A percentile compares a stretch with the other conserved stretches of the same genome.
Conservation (phyloP, 2,797 vertebrate species). For the Geotrypetes seraphini region DNA sequence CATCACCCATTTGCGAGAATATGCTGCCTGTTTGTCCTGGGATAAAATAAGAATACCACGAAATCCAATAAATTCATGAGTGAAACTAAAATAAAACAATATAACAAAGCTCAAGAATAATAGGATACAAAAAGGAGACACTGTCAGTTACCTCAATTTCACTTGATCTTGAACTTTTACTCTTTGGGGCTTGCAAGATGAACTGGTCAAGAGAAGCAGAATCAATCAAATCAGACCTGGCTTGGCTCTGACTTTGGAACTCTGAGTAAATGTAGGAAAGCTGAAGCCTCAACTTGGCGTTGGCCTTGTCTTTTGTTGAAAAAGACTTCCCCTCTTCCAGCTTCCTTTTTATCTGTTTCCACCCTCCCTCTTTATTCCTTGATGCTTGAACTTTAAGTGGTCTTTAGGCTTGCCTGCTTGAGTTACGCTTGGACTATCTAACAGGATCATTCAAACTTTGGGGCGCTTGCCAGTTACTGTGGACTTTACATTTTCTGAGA, state of each 20-base stretch:
- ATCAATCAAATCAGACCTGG: slow-evolving; percentile 59
- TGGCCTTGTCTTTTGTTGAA: slow-evolving; percentile 65
- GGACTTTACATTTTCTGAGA: slow-evolving; percentile 84
- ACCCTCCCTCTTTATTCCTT: slow-evolving; percentile 72
- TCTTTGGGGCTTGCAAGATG: slow-evolving; percentile 77
- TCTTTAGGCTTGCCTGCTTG: slow-evolving; percentile 63
- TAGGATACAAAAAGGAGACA: slow-evolving; percentile 72
- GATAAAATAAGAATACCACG: no score
- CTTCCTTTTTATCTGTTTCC: slow-evolving; percentile 77
- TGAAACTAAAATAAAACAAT: background rate
- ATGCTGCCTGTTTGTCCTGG: no score
- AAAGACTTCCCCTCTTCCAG: slow-evolving; percentile 58
- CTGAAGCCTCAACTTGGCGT: slow-evolving; percentile 69
- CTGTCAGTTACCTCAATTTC: slow-evolving; percentile 70
- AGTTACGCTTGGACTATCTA: slow-evolving; percentile 69
- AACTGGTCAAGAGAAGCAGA: slow-evolving; percentile 55
- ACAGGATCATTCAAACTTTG: slow-evolving; percentile 73
- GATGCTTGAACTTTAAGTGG: slow-evolving; percentile 72
- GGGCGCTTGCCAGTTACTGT: slow-evolving; percentile 73
- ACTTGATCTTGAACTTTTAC: slow-evolving; percentile 86
- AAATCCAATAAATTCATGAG: background rate
- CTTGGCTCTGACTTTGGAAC: slow-evolving; percentile 71
- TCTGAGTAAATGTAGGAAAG: slow-evolving; percentile 60
- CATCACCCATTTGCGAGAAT: no score
- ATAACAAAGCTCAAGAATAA: slow-evolving; percentile 32